Base-by-base conservation (phyloP, 2,888 invertebrate species). In the Lasioglossum marginatum region DNA sequence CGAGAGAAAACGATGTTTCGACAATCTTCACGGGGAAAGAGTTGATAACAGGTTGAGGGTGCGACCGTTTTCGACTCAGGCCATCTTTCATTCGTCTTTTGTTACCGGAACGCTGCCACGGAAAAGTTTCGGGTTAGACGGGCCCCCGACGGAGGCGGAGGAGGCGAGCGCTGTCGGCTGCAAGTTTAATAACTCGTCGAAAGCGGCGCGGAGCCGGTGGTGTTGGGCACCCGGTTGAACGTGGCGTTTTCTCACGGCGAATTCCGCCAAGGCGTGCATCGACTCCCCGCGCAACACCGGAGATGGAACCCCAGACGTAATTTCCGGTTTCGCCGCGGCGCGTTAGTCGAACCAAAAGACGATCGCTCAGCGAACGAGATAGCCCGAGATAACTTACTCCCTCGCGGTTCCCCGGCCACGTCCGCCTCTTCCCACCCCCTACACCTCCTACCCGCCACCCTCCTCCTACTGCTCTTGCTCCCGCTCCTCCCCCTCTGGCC, bases 301-400 rank as follows among this genome's bases (percentile, higher is more conserved):
- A 94, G 94, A 94, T 94, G 94, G 94, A 94, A 94, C 92, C 92
- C 94, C 94, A 94, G 94, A 94, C 94, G 93, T 94, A 94, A 94
- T 94, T 94, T 94, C 94, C 94, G 94, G 93, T 94, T 94, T 93
- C 89, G 89, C 86, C 87, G 90, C 88, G 90, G 88, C 92, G 90
- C 92, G 93, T 93, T 94, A 93, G 93, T 92, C 92, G 88, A 91
- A 92, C 93, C 91, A 93, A 94, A 94, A 93, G 94, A 94, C 94
- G 94, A 94, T 94, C 94, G 92, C 92, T 93, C 91, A 91, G 87
- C 87, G 84, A 90, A 76, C 90, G 91, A 91, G 91, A 91, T 91
- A 91, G 91, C 87, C 83, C 87, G 87, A 87, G 91, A 91, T 91
- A 91, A 91, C 87, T 91, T 87, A 77, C 84, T 86, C 83, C 87